phyloP scores from a whole-genome alignment of 2,113 vertebrate species.

The Campylorhamphus procurvoides region DNA sequence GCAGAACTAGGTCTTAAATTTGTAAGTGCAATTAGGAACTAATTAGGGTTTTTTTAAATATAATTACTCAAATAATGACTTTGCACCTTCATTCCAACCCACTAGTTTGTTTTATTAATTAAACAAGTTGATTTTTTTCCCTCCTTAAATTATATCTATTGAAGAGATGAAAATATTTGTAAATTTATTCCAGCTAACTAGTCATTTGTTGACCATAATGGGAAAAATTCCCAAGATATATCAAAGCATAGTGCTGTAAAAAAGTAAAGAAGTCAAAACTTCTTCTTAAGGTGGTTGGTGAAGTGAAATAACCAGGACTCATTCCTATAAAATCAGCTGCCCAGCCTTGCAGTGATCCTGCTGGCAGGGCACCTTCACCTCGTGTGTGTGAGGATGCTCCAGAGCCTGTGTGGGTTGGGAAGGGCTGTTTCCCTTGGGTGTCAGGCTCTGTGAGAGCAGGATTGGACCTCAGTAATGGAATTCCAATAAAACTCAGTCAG shows the following conservation, averaged over 20 bases:
- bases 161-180: slow-evolving; percentile 14
- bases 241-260: background rate
- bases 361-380: background rate
- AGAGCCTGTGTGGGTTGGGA: background rate
- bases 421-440: accelerated
- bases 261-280: background rate
- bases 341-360: accelerated
- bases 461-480: slow-evolving; percentile 17
- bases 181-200: background rate
- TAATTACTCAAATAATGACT: slow-evolving; percentile 48
- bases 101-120: slow-evolving; percentile 37
- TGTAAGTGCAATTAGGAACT: slow-evolving; percentile 43
- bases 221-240: background rate
- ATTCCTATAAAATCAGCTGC: background rate
- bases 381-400: background rate
- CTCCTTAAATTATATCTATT: background rate
- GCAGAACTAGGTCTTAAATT: slow-evolving; percentile 33
- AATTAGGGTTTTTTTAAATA: slow-evolving; percentile 4
- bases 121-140: background rate
- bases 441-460: accelerated
- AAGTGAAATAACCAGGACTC: background rate
- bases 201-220: background rate
- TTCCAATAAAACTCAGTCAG: slow-evolving; percentile 37
- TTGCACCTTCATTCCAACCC: slow-evolving; percentile 9
- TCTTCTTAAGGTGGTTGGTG: background rate